Evolutionary conservation across 2,113 vertebrate species (phyloP), one percentile per base, ranked within the genome.

Genomic region (Lamprotornis superbus): DNA sequence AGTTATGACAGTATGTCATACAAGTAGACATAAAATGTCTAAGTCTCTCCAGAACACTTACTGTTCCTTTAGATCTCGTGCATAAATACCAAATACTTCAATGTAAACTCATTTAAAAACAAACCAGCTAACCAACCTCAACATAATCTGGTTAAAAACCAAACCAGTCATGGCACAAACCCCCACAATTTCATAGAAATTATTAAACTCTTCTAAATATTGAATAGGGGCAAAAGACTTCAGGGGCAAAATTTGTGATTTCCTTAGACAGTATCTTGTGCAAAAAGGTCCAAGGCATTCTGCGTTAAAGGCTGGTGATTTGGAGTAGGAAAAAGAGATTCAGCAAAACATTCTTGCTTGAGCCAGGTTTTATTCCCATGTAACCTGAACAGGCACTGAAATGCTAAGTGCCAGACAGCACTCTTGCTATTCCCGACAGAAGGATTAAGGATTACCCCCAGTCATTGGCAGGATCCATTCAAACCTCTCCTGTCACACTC

Each of bases 1-100:
- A 83, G 44, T 85, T 42, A 82, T 97, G 97, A 94, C 96, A 97
- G 37, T 97, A 86, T 98, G 98, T 83, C 97, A 97, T 97, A 97
- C 89, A 24, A 75, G 63, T 25, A 95, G 97, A 97, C 91, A 97
- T 92, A 46, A 94, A 94, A 95, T 97, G 86, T 97, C 91, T 78
- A 89, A 93, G 24, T 42, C 25, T 92, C 73, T 83, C 89, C 46
- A 87, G 79, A 95, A 93, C 78, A 80, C 49, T 73, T 67, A 16
- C 17, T 78, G 59, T 95, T 97, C 80, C 63, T 71, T 71, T 91
- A 87, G 50, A 77, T n/a, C 44, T 60, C 85, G 53, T 84, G n/a
- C 46, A 87, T 65, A 93, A 95, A 92, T 81, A 94, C 37, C 39
- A 63, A 74, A 56, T 37, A 68, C 21, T 55, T 33, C 44, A 40